Evolutionary conservation across 2,113 vertebrate species (phyloP).

Genomic region (Tonatia bakeri): DNA sequence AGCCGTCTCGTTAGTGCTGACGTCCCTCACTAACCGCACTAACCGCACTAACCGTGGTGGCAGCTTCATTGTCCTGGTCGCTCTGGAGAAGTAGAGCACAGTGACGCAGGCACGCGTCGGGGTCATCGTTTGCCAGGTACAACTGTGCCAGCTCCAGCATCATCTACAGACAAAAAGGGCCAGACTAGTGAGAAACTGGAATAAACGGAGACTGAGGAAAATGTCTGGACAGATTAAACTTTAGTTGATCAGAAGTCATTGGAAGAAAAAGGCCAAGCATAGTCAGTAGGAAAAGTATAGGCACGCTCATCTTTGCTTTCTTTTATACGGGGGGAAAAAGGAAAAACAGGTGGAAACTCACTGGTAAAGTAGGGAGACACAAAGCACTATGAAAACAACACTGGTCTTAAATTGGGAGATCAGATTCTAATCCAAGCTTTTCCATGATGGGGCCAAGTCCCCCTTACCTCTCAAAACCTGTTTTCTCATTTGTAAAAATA

Average conservation of each 20-base stretch:
- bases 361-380: background rate
- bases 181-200: constrained; percentile 16
- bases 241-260: background rate
- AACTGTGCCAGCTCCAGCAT: constrained; percentile 94
- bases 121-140: constrained; percentile 90
- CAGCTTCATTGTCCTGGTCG: constrained; percentile 92
- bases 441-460: background rate
- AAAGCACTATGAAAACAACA: background rate
- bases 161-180: constrained; percentile 79
- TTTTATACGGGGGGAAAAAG: background rate
- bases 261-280: background rate
- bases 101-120: constrained; percentile 90
- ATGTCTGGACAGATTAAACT: background rate
- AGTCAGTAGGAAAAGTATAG: background rate
- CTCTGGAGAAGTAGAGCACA: constrained; percentile 90
- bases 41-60: constrained; percentile 89
- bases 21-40: too few relatives aligned
- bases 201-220: background rate
- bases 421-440: background rate
- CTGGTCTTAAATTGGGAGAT: background rate
- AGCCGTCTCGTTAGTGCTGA: fast-evolving
- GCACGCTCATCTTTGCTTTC: background rate
- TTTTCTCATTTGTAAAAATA: constrained; percentile 43
- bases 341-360: background rate
- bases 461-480: background rate